phyloP scores from a whole-genome alignment of 2,113 vertebrate genomes.

The Pygoscelis adeliae region DNA sequence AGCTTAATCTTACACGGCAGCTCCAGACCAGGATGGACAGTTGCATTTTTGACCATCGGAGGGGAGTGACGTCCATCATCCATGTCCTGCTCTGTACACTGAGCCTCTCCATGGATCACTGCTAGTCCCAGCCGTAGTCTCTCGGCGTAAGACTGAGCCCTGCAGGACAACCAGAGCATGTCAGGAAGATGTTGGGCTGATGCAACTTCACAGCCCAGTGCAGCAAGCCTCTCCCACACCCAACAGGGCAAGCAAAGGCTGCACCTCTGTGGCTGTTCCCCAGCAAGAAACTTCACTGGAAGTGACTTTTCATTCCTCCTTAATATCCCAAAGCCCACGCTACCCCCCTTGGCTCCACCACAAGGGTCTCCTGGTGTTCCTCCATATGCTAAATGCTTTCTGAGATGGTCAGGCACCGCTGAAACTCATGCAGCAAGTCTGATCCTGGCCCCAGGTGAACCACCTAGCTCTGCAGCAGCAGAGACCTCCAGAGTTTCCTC shows the following conservation, averaged over 20 bases:
- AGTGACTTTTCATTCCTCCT: neutral
- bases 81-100: constrained; percentile 97
- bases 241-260: neutral
- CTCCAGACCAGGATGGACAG: constrained; percentile 91
- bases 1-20: constrained; percentile 86
- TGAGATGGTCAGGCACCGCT: neutral
- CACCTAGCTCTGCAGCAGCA: neutral
- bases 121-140: constrained; percentile 92
- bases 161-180: constrained; percentile 15
- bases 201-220: neutral
- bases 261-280: neutral
- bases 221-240: neutral
- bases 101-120: constrained; percentile 96
- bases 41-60: constrained; percentile 90
- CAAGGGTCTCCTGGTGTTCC: neutral
- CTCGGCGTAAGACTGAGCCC: constrained; percentile 96
- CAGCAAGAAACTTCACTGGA: neutral
- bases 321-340: neutral
- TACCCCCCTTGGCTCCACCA: neutral
- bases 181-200: neutral
- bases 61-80: constrained; percentile 95
- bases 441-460: neutral
- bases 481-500: neutral
- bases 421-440: neutral
- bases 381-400: neutral